Evolutionary conservation across 2,113 vertebrate species (phyloP).

Genomic region (Uria lomvia): DNA sequence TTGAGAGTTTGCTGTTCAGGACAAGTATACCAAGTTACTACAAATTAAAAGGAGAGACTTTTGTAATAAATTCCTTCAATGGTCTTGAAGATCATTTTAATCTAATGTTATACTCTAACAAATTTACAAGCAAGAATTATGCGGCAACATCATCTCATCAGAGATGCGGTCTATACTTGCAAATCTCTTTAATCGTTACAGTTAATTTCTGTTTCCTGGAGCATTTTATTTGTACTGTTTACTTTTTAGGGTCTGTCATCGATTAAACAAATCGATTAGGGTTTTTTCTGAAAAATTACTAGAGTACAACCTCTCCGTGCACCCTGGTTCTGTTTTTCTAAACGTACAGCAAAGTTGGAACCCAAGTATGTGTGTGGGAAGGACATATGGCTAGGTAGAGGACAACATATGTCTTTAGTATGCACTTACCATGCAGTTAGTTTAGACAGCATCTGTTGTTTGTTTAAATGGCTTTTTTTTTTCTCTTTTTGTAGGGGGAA

Average conservation of each 20-base stretch:
- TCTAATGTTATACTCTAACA: not conserved
- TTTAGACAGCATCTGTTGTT: constrained; percentile 66
- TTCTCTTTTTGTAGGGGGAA: not conserved
- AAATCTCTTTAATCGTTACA: not conserved
- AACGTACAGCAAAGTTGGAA: not conserved
- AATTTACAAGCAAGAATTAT: not conserved
- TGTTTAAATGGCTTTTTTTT: constrained; percentile 49
- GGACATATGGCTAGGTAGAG: constrained; percentile 54
- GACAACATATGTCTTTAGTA: constrained; percentile 55
- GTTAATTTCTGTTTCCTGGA: constrained; percentile 1
- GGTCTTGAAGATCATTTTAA: not conserved
- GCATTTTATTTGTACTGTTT: constrained; percentile 21
- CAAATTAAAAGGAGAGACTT: not conserved
- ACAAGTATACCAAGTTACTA: not conserved
- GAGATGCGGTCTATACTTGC: not conserved
- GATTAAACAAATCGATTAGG: not conserved
- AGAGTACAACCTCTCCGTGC: not conserved
- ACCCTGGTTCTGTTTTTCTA: constrained; percentile 1
- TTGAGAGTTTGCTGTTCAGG: not conserved
- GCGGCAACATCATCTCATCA: not conserved
- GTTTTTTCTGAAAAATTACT: not conserved
- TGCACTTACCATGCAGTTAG: constrained; percentile 43
- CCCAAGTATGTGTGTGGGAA: constrained; percentile 39
- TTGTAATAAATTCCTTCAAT: not conserved
- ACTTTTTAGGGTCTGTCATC: not conserved